These are phyloP conservation scores for Callaeas wilsoni DNA, from an alignment of 2,113 vertebrate genomes.

Conservation along the genomic window DNA sequence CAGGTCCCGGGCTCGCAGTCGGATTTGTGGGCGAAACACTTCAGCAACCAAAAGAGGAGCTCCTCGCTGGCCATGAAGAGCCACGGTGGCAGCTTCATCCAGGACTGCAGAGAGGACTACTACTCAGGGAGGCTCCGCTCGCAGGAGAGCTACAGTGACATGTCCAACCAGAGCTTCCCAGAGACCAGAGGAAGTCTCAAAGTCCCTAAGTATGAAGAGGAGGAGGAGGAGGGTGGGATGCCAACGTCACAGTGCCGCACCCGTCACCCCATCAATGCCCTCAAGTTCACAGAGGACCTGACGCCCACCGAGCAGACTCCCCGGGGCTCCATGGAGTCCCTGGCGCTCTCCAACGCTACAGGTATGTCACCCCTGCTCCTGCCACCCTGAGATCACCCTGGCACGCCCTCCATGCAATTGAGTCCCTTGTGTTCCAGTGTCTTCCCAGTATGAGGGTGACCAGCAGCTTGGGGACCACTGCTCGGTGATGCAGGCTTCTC, in stretches of 20 bases:
- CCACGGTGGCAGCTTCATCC: conserved; percentile 84
- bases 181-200: conserved; percentile 82
- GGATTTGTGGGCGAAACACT: conserved; percentile 84
- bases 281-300: conserved; percentile 89
- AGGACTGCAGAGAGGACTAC: conserved; percentile 83
- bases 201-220: conserved; percentile 89
- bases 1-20: conserved; percentile 75
- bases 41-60: conserved; percentile 81
- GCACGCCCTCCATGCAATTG: rapidly evolving
- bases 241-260: conserved; percentile 81
- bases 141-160: conserved; percentile 89
- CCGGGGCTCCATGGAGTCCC: conserved; percentile 91
- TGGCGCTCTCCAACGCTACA: conserved; percentile 89
- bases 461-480: background rate
- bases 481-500: background rate
- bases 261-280: conserved; percentile 89
- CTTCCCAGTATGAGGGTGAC: rapidly evolving
- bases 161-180: conserved; percentile 83
- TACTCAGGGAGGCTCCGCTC: conserved; percentile 83
- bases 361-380: conserved; percentile 67
- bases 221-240: conserved; percentile 78
- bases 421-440: background rate
- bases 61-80: conserved; percentile 85
- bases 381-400: rapidly evolving
- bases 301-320: conserved; percentile 91